phyloP scores from a whole-genome alignment of 2,113 vertebrate genomes.

The Gobio gobio region DNA sequence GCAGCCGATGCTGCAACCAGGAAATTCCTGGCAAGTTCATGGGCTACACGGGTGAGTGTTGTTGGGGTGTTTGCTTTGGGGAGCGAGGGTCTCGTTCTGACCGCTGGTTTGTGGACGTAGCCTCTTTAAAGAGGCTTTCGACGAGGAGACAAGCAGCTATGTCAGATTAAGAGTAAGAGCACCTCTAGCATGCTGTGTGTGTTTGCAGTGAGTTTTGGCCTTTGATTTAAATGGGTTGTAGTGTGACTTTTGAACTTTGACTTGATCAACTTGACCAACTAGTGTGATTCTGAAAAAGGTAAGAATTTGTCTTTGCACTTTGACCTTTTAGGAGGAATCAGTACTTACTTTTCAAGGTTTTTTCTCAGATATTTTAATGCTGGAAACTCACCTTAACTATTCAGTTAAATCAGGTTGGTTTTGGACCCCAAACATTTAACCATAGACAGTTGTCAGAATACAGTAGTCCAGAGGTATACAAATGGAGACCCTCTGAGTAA shows the following conservation, averaged over 20 bases:
- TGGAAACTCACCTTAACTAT: background rate
- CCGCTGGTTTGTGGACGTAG: background rate
- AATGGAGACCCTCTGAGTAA: background rate
- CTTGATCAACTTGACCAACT: background rate
- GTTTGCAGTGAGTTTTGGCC: background rate
- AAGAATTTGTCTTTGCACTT: background rate
- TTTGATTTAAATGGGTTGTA: conserved; percentile 16
- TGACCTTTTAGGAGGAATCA: background rate
- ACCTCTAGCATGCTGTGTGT: conserved; percentile 29
- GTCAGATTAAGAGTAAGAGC: conserved; percentile 42
- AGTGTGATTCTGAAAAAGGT: background rate
- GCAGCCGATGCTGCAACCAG: conserved; percentile 98
- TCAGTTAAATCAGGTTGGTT: background rate
- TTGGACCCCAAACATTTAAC: background rate
- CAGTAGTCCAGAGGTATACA: background rate
- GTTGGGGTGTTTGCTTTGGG: background rate
- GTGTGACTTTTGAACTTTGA: background rate
- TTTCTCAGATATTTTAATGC: no score
- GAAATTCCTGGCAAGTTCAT: conserved; percentile 99
- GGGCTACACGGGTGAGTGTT: conserved; percentile 91
- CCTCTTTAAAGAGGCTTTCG: conserved; percentile 5
- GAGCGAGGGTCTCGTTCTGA: background rate
- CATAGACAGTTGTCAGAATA: background rate
- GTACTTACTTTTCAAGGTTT: background rate
- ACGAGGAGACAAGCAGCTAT: conserved; percentile 11